A percentile compares a stretch with the other conserved stretches of the same genome.
phyloP scores from a whole-genome alignment of 2,888 invertebrate genomes.

The Drosophila subquinaria region DNA sequence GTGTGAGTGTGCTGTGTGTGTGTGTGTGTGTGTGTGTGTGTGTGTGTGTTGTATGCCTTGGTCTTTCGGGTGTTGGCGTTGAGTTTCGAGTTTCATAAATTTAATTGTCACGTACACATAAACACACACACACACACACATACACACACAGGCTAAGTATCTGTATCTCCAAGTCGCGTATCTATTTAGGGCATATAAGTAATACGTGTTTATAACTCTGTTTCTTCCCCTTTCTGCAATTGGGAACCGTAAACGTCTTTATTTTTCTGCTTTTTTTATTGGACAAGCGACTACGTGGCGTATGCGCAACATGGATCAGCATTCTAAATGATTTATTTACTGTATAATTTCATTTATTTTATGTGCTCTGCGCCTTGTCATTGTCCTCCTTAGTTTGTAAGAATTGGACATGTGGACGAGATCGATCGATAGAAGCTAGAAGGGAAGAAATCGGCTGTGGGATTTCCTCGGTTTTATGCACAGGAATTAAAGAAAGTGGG shows the following conservation, averaged over 20 bases:
- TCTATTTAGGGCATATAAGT: slow-evolving; percentile 40
- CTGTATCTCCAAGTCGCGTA: slow-evolving; percentile 10
- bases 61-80: slow-evolving; percentile 22
- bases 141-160: slow-evolving; percentile 2
- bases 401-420: not conserved
- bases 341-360: slow-evolving; percentile 72
- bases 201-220: slow-evolving; percentile 74
- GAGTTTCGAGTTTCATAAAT: slow-evolving; percentile 65
- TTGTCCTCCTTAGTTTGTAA: not conserved
- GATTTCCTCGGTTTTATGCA: too few relatives aligned
- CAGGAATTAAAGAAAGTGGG: not conserved
- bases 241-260: slow-evolving; percentile 47
- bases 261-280: not conserved
- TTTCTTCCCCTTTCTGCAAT: slow-evolving; percentile 33
- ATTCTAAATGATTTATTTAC: slow-evolving; percentile 73
- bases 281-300: slow-evolving; percentile 48
- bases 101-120: slow-evolving; percentile 75
- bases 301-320: slow-evolving; percentile 53
- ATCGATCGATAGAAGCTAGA: not conserved
- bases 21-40: not conserved
- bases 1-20: not conserved
- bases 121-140: slow-evolving; percentile 9
- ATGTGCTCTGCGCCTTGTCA: slow-evolving; percentile 28
- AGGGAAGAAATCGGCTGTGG: too few relatives aligned
- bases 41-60: not conserved